Conservation (phyloP, 2,888 invertebrate species). For the Molanna angustata region DNA sequence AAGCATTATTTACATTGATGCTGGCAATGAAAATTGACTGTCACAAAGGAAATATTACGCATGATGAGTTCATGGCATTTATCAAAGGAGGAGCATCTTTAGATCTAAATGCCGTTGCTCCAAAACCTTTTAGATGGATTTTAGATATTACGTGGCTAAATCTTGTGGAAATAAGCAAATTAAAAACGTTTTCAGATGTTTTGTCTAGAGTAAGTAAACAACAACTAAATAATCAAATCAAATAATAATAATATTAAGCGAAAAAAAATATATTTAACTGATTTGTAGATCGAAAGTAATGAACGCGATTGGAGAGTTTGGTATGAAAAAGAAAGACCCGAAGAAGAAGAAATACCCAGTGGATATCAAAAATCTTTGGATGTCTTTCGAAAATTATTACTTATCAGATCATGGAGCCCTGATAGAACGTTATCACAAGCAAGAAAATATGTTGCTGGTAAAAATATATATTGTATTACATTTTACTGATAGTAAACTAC, state of each 20-base stretch:
- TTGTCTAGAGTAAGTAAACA: slow-evolving; percentile 61
- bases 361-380: slow-evolving; percentile 84
- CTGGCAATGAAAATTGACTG: slow-evolving; percentile 94
- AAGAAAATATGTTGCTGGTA: slow-evolving; percentile 83
- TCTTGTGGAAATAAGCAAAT: slow-evolving; percentile 87
- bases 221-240: slow-evolving; percentile 7
- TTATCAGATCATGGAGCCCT: slow-evolving; percentile 93
- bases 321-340: slow-evolving; percentile 93
- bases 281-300: slow-evolving; percentile 68
- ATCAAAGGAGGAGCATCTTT: slow-evolving; percentile 96
- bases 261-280: slow-evolving; percentile 1
- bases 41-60: slow-evolving; percentile 74
- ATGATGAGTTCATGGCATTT: slow-evolving; percentile 91
- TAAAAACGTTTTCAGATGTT: slow-evolving; percentile 76
- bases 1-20: slow-evolving; percentile 89
- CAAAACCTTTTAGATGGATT: slow-evolving; percentile 94
- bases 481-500: neutral
- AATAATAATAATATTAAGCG: neutral
- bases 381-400: slow-evolving; percentile 81
- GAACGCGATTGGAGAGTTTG: slow-evolving; percentile 87
- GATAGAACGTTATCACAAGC: slow-evolving; percentile 93
- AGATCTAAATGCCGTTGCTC: slow-evolving; percentile 87
- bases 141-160: slow-evolving; percentile 95
- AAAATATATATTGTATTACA: slow-evolving; percentile 10
- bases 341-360: slow-evolving; percentile 87